These are phyloP conservation scores for Carduelis carduelis DNA, from an alignment of 2,797 vertebrate genomes.

Conservation along the genomic window DNA sequence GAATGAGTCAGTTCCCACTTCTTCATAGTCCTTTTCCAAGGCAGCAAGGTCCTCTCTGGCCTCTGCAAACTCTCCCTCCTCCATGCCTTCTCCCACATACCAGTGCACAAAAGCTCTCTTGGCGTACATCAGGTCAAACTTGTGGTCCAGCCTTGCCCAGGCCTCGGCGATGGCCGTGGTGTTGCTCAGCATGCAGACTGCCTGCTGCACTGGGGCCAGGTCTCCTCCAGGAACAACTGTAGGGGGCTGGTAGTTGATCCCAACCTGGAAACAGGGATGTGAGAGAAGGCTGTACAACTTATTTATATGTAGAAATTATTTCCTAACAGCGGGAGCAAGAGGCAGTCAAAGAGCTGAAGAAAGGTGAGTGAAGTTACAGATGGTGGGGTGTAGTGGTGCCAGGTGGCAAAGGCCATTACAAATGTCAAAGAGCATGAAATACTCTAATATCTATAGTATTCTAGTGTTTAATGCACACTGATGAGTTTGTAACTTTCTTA, in stretches of 20 bases:
- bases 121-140: slow-evolving; percentile 96
- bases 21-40: slow-evolving; percentile 96
- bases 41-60: slow-evolving; percentile 93
- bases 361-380: not conserved
- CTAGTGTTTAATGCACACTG: not conserved
- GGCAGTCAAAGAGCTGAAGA: not conserved
- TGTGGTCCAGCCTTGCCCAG: slow-evolving; percentile 92
- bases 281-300: not conserved
- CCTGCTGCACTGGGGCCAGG: slow-evolving; percentile 89
- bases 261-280: slow-evolving; percentile 78
- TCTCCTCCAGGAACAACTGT: slow-evolving; percentile 90
- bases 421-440: too few relatives aligned
- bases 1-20: slow-evolving; percentile 85
- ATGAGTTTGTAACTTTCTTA: not conserved
- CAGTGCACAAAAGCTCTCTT: slow-evolving; percentile 96
- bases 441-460: not conserved
- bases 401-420: not conserved
- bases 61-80: slow-evolving; percentile 94
- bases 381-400: not conserved
- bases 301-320: too few relatives aligned
- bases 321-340: not conserved
- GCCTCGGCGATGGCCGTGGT: slow-evolving; percentile 93
- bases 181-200: slow-evolving; percentile 95
- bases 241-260: slow-evolving; percentile 94
- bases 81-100: slow-evolving; percentile 97